Conservation (phyloP, 2,113 vertebrate genomes). For the Rhabdomys dilectus region DNA sequence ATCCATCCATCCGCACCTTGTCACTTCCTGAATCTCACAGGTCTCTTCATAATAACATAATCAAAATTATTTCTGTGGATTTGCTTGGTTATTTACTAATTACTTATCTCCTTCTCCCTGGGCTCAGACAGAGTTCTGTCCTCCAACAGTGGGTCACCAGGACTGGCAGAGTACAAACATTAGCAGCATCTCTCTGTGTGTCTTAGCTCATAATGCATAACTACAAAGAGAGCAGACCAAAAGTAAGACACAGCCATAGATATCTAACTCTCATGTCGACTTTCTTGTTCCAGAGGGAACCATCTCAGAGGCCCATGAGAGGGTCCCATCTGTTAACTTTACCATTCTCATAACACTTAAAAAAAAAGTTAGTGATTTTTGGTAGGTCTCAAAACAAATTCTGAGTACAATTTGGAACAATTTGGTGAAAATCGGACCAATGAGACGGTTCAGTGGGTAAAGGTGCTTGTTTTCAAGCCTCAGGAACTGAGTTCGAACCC, state of each 20-base stretch:
- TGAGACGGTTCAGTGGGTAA: background rate
- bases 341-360: background rate
- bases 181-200: background rate
- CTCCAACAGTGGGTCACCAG: background rate
- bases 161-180: background rate
- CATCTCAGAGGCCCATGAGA: background rate
- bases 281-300: background rate
- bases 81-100: background rate
- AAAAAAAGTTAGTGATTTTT: background rate
- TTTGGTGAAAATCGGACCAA: background rate
- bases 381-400: slow-evolving; percentile 1
- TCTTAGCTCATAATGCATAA: background rate
- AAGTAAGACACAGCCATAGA: background rate
- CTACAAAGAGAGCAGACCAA: background rate
- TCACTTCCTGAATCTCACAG: background rate
- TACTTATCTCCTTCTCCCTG: background rate
- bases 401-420: background rate
- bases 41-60: background rate
- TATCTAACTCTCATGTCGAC: background rate
- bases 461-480: background rate
- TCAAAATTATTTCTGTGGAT: background rate
- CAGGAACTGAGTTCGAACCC: background rate
- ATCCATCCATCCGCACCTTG: background rate
- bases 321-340: background rate
- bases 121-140: background rate